Conservation (phyloP, 2,113 vertebrate species). For the Chrysochloris asiatica region DNA sequence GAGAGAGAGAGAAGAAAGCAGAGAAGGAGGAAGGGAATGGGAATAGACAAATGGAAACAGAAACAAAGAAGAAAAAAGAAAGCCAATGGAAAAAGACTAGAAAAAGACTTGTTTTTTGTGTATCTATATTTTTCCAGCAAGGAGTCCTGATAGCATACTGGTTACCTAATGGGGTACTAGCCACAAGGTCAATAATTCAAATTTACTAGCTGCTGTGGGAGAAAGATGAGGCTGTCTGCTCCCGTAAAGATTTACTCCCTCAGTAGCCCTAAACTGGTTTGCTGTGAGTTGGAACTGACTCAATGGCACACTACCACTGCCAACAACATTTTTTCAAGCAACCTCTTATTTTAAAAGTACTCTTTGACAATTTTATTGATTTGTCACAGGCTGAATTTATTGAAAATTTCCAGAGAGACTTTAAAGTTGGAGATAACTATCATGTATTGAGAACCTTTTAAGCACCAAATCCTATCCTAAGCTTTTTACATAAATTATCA, state of each 20-base stretch:
- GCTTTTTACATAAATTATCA: not conserved
- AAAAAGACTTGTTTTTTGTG: not conserved
- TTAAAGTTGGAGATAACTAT: not conserved
- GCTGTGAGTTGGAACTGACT: too few species aligned
- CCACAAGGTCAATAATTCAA: too few species aligned
- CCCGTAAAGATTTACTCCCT: too few species aligned
- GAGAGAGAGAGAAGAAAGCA: not conserved
- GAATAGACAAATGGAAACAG: not conserved
- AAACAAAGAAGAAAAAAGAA: slow-evolving; percentile 1
- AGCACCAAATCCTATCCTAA: not conserved
- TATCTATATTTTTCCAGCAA: too few species aligned
- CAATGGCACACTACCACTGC: too few species aligned
- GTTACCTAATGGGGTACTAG: too few species aligned
- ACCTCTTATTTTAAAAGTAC: not conserved
- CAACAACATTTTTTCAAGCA: not conserved
- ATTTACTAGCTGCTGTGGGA: too few species aligned
- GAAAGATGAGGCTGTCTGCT: too few species aligned
- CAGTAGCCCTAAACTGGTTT: too few species aligned
- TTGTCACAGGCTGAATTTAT: not conserved
- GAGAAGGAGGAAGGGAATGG: not conserved
- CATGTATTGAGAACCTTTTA: not conserved
- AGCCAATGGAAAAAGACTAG: not conserved
- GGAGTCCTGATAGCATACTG: too few species aligned
- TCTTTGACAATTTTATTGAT: not conserved
- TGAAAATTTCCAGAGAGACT: not conserved